These are phyloP conservation scores for Euplexia lucipara DNA, from an alignment of 2,888 invertebrate genomes.

Conservation along the genomic window DNA sequence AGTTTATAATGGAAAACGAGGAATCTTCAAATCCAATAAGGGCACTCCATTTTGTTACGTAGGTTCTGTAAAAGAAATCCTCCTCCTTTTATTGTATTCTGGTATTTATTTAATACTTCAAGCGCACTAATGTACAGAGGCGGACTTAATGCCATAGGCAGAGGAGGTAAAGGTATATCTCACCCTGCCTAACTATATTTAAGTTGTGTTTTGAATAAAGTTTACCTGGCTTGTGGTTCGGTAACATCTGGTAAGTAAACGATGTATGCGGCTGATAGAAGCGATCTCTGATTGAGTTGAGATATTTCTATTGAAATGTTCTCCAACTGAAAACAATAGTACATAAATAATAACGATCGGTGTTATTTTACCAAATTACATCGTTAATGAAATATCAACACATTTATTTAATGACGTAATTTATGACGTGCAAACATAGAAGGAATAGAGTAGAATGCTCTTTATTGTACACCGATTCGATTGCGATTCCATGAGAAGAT, in stretches of 20 bases:
- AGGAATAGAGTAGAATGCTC: no score
- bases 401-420: no score
- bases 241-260: slow-evolving; percentile 94
- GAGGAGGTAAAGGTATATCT: no score
- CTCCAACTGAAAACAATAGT: slow-evolving; percentile 85
- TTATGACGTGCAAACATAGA: no score
- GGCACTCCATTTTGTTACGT: slow-evolving; percentile 87
- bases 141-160: no score
- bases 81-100: neutral
- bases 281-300: slow-evolving; percentile 92
- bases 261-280: slow-evolving; percentile 95
- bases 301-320: slow-evolving; percentile 92
- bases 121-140: no score
- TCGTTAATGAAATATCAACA: slow-evolving; percentile 1
- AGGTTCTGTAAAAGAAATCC: slow-evolving; percentile 74
- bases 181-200: no score
- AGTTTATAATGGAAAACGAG: slow-evolving; percentile 83
- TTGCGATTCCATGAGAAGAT: no score
- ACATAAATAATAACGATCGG: no score
- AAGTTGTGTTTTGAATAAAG: neutral
- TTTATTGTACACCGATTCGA: no score
- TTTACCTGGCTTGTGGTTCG: slow-evolving; percentile 92
- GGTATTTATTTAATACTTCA: no score
- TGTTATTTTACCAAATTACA: neutral
- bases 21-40: slow-evolving; percentile 82